Conservation (phyloP, 2,888 invertebrate genomes). For the Teleogryllus oceanicus region DNA sequence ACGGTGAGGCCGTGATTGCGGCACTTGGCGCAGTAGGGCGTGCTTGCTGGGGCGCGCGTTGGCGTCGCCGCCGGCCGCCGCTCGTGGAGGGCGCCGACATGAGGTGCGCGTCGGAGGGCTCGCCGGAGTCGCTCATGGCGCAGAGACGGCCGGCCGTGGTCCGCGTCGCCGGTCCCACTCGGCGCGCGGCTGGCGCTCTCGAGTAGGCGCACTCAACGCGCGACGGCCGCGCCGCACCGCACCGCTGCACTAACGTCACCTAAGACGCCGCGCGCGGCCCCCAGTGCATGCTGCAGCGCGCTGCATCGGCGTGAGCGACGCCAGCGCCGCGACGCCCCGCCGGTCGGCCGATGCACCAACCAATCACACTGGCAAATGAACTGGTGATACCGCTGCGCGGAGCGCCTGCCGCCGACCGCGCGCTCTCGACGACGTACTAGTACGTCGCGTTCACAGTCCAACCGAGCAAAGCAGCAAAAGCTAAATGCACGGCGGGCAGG, state of each 20-base stretch:
- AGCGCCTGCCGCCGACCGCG: not conserved
- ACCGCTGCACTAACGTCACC: slow-evolving; percentile 11
- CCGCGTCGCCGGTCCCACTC: not conserved
- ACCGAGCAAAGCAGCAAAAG: slow-evolving; percentile 18
- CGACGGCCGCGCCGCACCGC: slow-evolving; percentile 7
- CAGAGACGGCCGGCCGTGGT: not conserved
- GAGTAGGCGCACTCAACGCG: not conserved
- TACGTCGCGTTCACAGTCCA: not conserved
- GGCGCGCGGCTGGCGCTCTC: not conserved
- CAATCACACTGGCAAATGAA: slow-evolving; percentile 7
- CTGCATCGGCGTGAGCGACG: not conserved
- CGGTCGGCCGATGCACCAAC: slow-evolving; percentile 18
- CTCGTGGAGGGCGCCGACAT: not conserved
- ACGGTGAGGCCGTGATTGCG: slow-evolving; percentile 4
- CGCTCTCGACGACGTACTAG: not conserved
- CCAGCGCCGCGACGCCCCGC: not conserved
- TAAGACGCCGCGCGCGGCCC: slow-evolving; percentile 9
- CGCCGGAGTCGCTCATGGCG: not conserved
- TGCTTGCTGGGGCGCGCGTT: not conserved
- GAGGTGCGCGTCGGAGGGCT: not conserved
- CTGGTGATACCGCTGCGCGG: not conserved
- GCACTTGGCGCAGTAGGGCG: not conserved
- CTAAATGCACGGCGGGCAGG: slow-evolving; percentile 18
- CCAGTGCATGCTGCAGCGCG: slow-evolving; percentile 18
- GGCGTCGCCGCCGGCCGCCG: not conserved